Conservation (phyloP, 2,888 invertebrate species). For the Galerucella pusilla region DNA sequence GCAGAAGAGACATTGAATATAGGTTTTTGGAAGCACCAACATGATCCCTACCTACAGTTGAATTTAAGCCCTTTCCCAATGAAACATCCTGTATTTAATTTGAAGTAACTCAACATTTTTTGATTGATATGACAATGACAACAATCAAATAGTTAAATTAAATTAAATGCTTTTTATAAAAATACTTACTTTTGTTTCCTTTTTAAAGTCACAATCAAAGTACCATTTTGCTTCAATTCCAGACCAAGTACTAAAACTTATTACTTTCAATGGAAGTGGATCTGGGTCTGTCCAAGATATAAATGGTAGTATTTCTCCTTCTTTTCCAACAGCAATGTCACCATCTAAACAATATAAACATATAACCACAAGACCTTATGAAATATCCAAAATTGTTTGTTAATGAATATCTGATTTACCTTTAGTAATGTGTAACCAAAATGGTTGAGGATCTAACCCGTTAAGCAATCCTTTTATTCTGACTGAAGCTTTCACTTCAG, state of each 20-base stretch:
- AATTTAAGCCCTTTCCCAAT: too few relatives aligned
- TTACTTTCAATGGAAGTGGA: conserved; percentile 72
- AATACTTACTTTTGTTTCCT: conserved; percentile 36
- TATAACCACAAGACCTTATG: too few relatives aligned
- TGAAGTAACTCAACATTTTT: too few relatives aligned
- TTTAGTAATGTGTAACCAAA: conserved; percentile 73
- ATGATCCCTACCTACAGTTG: too few relatives aligned
- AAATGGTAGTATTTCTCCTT: conserved; percentile 71
- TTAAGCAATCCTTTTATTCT: conserved; percentile 71
- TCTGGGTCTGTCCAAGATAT: conserved; percentile 71
- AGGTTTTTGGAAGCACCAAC: too few relatives aligned
- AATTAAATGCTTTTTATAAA: too few relatives aligned
- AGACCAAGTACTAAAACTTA: conserved; percentile 78
- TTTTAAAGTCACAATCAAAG: conserved; percentile 71
- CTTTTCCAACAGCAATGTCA: conserved; percentile 71
- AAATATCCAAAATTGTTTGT: too few relatives aligned
- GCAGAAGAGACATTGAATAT: too few relatives aligned
- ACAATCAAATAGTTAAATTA: too few relatives aligned
- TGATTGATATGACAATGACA: too few relatives aligned
- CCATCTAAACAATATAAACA: conserved; percentile 67
- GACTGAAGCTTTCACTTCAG: conserved; percentile 69
- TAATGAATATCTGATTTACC: conserved; percentile 59
- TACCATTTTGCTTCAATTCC: conserved; percentile 75
- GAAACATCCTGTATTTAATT: too few relatives aligned
- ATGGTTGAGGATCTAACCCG: conserved; percentile 71